Evolutionary conservation across 2,113 vertebrate genomes (phyloP).

Genomic region (Zapornia atra): DNA sequence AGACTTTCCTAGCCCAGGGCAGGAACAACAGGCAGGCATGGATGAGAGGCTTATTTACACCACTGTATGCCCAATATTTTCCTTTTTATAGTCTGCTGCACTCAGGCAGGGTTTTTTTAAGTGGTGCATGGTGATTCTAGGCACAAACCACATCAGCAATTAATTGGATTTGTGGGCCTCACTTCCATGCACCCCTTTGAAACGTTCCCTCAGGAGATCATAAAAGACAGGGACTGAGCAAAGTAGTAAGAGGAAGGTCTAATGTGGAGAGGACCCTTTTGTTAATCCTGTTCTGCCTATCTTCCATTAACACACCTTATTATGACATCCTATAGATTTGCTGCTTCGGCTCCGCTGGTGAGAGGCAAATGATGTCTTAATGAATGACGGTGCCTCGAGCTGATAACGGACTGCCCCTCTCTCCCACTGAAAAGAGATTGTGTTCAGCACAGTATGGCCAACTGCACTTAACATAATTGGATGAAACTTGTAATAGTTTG

Average conservation of each 20-base stretch:
- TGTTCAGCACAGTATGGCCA: neutral
- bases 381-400: constrained; percentile 35
- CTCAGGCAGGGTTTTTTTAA: neutral
- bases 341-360: neutral
- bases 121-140: neutral
- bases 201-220: constrained; percentile 8
- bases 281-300: constrained; percentile 24
- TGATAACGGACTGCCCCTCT: constrained; percentile 19
- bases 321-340: constrained; percentile 21
- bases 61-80: neutral
- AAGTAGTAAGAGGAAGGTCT: constrained; percentile 16
- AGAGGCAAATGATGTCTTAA: constrained; percentile 63
- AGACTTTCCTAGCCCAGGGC: neutral
- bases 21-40: neutral
- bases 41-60: neutral
- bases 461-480: constrained; percentile 36
- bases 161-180: constrained; percentile 49
- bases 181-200: constrained; percentile 40
- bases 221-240: neutral
- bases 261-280: constrained; percentile 21
- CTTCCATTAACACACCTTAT: constrained; percentile 46
- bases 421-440: constrained; percentile 11
- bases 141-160: constrained; percentile 10
- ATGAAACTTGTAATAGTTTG: constrained; percentile 32
- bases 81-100: constrained; percentile 1